These are phyloP conservation scores for Apus apus DNA, from an alignment of 2,113 vertebrate species.

Conservation along the genomic window DNA sequence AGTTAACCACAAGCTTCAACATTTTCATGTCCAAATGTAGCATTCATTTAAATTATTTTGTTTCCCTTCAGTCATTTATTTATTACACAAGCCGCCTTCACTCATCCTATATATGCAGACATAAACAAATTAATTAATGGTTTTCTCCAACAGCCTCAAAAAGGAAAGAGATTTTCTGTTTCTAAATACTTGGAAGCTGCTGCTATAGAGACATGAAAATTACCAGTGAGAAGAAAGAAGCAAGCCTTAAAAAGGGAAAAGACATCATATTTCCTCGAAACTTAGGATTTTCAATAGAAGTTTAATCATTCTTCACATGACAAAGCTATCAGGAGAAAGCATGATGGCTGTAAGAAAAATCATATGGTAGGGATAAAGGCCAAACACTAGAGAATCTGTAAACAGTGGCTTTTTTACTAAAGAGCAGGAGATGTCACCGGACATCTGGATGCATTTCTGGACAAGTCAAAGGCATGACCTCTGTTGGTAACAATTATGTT, in stretches of 20 bases:
- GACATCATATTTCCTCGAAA: neutral
- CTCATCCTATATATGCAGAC: neutral
- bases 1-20: neutral
- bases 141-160: neutral
- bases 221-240: neutral
- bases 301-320: neutral
- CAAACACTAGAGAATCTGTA: neutral
- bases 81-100: neutral
- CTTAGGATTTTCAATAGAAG: neutral
- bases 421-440: neutral
- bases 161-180: neutral
- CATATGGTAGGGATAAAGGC: neutral
- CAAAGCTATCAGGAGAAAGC: neutral
- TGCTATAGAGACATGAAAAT: neutral
- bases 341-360: neutral
- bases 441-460: neutral
- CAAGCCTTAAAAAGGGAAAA: neutral
- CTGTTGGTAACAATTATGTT: neutral
- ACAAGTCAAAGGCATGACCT: neutral
- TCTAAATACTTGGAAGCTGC: neutral
- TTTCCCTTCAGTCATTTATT: slow-evolving; percentile 18
- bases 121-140: slow-evolving; percentile 36
- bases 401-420: neutral
- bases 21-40: neutral
- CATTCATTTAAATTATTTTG: neutral